Evolutionary conservation across 2,113 vertebrate species (phyloP).

Genomic region (Limnothrissa miodon): DNA sequence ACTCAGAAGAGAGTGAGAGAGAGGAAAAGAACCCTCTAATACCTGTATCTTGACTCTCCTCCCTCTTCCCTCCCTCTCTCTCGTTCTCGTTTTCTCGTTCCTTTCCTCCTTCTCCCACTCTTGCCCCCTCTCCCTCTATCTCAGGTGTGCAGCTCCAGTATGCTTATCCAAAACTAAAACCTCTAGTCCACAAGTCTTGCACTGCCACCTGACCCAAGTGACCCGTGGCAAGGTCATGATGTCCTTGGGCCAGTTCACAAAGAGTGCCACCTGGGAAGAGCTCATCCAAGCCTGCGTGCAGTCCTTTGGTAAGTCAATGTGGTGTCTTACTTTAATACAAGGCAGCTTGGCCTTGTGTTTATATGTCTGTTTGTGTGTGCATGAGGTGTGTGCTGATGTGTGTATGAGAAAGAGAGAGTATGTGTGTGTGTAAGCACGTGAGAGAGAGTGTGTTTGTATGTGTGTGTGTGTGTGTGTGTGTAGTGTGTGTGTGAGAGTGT

Average conservation of each 20-base stretch:
- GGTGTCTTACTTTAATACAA: no score
- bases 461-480: neutral
- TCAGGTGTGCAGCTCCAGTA: neutral
- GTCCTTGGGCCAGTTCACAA: constrained; percentile 82
- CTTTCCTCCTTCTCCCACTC: neutral
- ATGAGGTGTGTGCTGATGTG: neutral
- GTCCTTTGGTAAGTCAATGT: constrained; percentile 82
- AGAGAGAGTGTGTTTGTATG: neutral
- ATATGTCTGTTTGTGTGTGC: constrained; percentile 6
- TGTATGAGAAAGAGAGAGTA: neutral
- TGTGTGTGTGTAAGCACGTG: neutral
- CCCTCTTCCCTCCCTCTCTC: neutral
- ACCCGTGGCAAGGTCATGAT: constrained; percentile 71
- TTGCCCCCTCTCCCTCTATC: neutral
- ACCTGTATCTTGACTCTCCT: neutral
- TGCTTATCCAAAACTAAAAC: neutral
- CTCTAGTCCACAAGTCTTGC: neutral
- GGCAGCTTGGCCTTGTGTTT: neutral
- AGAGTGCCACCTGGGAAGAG: constrained; percentile 90
- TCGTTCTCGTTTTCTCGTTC: no score
- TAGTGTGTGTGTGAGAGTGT: neutral
- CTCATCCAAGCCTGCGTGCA: constrained; percentile 91
- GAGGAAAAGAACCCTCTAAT: neutral
- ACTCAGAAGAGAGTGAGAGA: no score
- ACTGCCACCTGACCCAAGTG: neutral